Conservation (phyloP, 92 coral and sea anemone species). For the Porites evermanni region DNA sequence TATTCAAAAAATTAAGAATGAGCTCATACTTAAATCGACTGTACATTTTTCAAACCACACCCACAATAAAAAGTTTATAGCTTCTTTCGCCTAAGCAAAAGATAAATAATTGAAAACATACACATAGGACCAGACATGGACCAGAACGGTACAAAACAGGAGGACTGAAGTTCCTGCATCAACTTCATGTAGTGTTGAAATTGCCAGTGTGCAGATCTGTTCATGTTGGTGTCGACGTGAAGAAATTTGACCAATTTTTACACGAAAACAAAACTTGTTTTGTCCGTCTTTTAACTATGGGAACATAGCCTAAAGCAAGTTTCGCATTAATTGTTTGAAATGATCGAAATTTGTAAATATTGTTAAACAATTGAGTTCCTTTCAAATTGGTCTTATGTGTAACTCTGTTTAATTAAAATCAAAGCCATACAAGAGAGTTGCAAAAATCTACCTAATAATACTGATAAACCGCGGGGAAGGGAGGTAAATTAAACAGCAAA, state of each 20-base stretch:
- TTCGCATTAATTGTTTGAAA: not conserved
- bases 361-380: not conserved
- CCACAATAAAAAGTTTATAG: not conserved
- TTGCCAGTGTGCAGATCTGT: not conserved
- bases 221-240: not conserved
- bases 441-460: not conserved
- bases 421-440: not conserved
- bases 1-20: not conserved
- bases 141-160: not conserved
- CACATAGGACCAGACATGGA: no score
- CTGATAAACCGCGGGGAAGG: not conserved
- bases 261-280: not conserved
- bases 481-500: no score
- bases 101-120: not conserved
- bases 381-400: not conserved
- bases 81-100: not conserved
- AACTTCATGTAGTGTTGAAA: not conserved
- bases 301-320: conserved; percentile 8
- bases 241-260: not conserved
- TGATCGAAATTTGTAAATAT: not conserved
- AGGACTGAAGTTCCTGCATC: not conserved
- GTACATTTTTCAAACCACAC: not conserved
- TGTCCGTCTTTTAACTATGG: not conserved
- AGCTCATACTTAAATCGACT: not conserved
- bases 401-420: no score